A percentile compares a stretch with the other conserved stretches of the same genome.
These are phyloP conservation scores for Rhinoraja longicauda DNA, from an alignment of 2,797 vertebrate species.

Conservation along the genomic window DNA sequence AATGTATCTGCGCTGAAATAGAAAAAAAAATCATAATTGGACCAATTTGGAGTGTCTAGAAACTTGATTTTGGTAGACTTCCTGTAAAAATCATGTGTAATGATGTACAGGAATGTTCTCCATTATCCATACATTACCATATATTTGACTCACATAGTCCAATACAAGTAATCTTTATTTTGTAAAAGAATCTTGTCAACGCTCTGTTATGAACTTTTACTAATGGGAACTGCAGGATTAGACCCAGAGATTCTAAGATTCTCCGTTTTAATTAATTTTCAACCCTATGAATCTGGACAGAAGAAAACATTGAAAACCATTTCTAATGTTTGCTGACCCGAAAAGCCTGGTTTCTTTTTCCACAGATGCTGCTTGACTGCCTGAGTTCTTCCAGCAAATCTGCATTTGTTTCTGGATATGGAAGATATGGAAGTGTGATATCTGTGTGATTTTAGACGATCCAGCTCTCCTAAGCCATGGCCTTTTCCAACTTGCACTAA, in stretches of 20 bases:
- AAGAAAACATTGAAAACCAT: no score
- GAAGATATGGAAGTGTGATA: not conserved
- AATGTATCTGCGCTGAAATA: not conserved
- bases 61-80: not conserved
- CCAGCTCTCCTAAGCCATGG: not conserved
- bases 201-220: not conserved
- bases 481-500: not conserved
- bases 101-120: not conserved
- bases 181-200: not conserved
- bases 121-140: not conserved
- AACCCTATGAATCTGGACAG: no score
- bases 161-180: not conserved
- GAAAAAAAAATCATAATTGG: not conserved
- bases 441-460: not conserved
- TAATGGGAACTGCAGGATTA: not conserved
- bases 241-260: not conserved
- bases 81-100: no score
- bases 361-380: no score
- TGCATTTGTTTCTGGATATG: not conserved
- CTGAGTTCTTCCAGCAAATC: no score
- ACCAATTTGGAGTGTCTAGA: not conserved
- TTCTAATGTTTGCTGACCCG: no score
- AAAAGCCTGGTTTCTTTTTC: no score
- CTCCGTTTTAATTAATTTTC: not conserved
- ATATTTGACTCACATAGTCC: not conserved